Evolutionary conservation across 2,797 vertebrate species (phyloP).

Genomic region (Lycodopsis pacificus): DNA sequence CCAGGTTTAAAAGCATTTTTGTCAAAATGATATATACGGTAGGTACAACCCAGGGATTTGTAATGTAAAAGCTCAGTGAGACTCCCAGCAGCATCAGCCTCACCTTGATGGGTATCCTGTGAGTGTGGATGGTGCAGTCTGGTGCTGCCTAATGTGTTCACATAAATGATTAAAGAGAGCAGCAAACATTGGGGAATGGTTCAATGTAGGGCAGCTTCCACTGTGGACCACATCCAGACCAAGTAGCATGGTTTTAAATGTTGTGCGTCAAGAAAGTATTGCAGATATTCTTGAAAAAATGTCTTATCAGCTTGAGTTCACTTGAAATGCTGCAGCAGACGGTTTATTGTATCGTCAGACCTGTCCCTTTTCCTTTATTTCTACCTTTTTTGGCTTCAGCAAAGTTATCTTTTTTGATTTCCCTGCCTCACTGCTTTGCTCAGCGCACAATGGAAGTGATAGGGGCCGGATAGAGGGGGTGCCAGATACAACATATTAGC

Average conservation of each 20-base stretch:
- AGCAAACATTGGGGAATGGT: constrained; percentile 37
- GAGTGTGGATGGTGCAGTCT: constrained; percentile 48
- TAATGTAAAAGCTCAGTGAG: constrained; percentile 5
- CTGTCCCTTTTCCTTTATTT: constrained; percentile 12
- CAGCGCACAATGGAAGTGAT: constrained; percentile 57
- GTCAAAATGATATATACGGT: not conserved
- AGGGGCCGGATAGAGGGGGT: constrained; percentile 61
- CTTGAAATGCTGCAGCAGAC: not conserved
- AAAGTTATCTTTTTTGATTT: constrained; percentile 44
- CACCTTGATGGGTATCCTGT: constrained; percentile 28
- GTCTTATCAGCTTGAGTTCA: not conserved
- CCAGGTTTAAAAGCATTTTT: not conserved
- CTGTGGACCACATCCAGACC: constrained; percentile 9
- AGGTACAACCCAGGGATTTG: not conserved
- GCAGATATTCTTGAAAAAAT: constrained; percentile 5
- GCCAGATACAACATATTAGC: constrained; percentile 81
- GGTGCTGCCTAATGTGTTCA: constrained; percentile 58
- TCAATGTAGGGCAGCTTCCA: constrained; percentile 13
- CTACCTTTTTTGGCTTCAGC: constrained; percentile 33
- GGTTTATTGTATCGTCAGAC: not conserved
- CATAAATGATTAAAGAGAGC: constrained; percentile 67
- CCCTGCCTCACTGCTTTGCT: constrained; percentile 48
- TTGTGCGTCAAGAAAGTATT: not conserved
- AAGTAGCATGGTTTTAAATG: not conserved
- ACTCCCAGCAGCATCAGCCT: constrained; percentile 12